Evolutionary conservation across 2,797 vertebrate species (phyloP).

Genomic region (Betta splendens): DNA sequence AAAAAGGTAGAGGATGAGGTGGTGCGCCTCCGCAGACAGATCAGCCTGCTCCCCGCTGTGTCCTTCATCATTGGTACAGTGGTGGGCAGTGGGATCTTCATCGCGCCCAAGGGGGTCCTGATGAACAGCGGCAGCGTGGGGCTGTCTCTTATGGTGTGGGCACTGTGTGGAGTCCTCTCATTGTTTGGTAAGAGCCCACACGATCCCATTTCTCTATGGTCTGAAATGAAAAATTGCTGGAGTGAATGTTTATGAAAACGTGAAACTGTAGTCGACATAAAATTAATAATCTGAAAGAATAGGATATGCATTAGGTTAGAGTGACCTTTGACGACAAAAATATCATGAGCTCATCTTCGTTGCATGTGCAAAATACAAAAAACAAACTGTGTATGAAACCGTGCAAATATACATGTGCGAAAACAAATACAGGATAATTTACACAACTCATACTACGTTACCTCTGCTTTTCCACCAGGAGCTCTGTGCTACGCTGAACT

Average conservation of each 20-base stretch:
- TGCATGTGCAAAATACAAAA: neutral
- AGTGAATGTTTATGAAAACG: too few species aligned
- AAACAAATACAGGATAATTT: too few species aligned
- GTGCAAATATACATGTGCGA: neutral
- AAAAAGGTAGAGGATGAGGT: constrained; percentile 42
- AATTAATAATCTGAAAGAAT: too few species aligned
- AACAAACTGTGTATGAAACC: neutral
- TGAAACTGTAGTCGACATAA: too few species aligned
- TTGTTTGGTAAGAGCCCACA: constrained; percentile 77
- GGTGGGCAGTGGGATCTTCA: constrained; percentile 92
- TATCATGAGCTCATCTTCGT: too few species aligned
- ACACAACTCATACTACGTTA: too few species aligned
- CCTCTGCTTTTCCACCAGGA: constrained; percentile 51
- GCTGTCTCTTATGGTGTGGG: constrained; percentile 86
- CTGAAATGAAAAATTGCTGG: too few species aligned
- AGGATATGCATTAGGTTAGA: too few species aligned
- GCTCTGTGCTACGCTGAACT: constrained; percentile 77
- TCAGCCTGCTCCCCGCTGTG: constrained; percentile 82
- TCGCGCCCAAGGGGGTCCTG: constrained; percentile 89
- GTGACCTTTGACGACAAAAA: too few species aligned
- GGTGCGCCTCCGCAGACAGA: constrained; percentile 82
- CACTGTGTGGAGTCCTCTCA: constrained; percentile 84
- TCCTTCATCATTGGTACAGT: constrained; percentile 86
- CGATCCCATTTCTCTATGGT: neutral
- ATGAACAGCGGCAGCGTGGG: constrained; percentile 87